phyloP scores from a whole-genome alignment of 2,113 vertebrate species.

The Tautogolabrus adspersus region DNA sequence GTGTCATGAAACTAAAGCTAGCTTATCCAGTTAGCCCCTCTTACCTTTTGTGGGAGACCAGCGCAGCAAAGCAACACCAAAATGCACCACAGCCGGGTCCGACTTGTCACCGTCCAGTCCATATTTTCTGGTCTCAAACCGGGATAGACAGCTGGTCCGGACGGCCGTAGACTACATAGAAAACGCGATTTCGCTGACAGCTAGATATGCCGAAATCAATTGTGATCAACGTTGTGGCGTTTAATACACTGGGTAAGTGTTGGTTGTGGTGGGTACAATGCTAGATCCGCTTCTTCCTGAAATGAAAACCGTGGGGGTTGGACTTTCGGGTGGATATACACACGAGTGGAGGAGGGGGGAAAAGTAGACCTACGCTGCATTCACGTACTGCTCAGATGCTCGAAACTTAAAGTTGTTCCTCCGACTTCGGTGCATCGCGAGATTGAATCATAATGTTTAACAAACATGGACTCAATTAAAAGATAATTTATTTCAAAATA shows the following conservation, averaged over 20 bases:
- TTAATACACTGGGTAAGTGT: not conserved
- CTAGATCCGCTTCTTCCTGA: constrained; percentile 74
- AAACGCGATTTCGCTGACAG: constrained; percentile 9
- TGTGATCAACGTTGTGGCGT: not conserved
- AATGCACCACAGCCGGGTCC: constrained; percentile 79
- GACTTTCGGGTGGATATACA: constrained; percentile 61
- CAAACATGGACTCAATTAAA: no score
- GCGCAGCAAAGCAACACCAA: constrained; percentile 71
- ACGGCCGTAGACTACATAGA: constrained; percentile 65
- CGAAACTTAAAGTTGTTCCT: not conserved
- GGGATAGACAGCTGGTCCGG: constrained; percentile 43
- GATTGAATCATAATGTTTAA: no score
- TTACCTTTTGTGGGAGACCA: constrained; percentile 77
- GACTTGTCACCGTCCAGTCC: constrained; percentile 78
- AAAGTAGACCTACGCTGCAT: not conserved
- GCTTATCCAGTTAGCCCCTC: constrained; percentile 43
- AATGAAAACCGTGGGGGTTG: constrained; percentile 68
- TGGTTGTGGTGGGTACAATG: not conserved
- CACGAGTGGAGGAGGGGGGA: constrained; percentile 66
- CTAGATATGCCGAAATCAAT: not conserved
- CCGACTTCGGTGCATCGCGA: no score
- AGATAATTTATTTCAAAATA: no score
- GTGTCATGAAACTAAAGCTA: constrained; percentile 33
- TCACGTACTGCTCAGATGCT: not conserved
- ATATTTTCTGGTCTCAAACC: constrained; percentile 70